phyloP scores from a whole-genome alignment of 92 coral and sea anemone species.

The Montipora capitata region DNA sequence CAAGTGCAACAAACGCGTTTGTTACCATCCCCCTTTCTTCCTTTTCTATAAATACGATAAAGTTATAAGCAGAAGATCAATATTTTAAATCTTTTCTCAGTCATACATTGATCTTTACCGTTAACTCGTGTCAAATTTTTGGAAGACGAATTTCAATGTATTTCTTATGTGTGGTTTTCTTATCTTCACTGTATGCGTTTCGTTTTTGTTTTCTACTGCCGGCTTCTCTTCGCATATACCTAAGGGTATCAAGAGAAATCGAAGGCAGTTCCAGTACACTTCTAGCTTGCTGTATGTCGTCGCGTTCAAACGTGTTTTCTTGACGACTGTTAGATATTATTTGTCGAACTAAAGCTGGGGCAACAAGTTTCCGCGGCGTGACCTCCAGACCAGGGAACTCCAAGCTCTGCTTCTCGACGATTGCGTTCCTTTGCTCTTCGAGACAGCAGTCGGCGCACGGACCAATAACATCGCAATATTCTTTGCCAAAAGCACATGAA shows the following conservation, averaged over 20 bases:
- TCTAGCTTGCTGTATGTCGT: constrained; percentile 10
- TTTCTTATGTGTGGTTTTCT: constrained; percentile 67
- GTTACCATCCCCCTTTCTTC: background rate
- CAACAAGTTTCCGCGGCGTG: constrained; percentile 83
- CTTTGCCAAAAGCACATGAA: constrained; percentile 74
- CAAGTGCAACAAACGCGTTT: no score
- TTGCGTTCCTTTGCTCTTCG: constrained; percentile 71
- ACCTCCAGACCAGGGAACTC: constrained; percentile 93
- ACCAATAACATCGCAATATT: constrained; percentile 90
- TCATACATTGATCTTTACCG: no score
- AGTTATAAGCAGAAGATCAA: background rate
- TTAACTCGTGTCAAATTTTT: constrained; percentile 59
- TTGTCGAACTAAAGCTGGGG: constrained; percentile 78
- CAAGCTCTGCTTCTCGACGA: constrained; percentile 72
- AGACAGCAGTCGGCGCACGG: constrained; percentile 90
- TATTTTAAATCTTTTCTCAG: background rate
- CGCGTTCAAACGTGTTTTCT: constrained; percentile 45
- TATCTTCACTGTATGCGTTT: constrained; percentile 33
- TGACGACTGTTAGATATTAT: constrained; percentile 50
- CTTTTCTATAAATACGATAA: background rate
- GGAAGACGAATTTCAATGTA: constrained; percentile 91
- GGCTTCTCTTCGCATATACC: constrained; percentile 86
- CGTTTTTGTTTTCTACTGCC: constrained; percentile 85
- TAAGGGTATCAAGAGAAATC: constrained; percentile 77
- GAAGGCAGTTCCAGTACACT: constrained; percentile 74